phyloP scores from a whole-genome alignment of 2,888 invertebrate genomes.

The Tillus elongatus region DNA sequence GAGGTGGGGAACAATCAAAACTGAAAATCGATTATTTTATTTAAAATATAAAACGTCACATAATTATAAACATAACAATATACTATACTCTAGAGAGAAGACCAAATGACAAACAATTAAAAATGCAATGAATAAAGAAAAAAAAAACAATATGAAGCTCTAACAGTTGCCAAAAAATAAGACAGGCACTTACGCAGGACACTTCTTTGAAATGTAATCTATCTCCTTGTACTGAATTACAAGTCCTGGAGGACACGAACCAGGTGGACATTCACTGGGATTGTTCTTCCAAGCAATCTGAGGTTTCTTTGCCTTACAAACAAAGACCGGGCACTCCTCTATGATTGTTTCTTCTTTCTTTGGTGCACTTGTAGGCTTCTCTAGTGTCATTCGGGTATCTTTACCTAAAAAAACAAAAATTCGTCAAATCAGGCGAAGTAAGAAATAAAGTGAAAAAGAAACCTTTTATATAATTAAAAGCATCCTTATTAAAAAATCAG shows the following conservation, averaged over 20 bases:
- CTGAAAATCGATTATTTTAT: conserved; percentile 32
- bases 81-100: conserved; percentile 4
- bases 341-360: conserved; percentile 8
- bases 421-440: not conserved
- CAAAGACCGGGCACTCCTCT: conserved; percentile 46
- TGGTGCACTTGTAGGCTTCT: conserved; percentile 8
- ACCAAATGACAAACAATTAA: not conserved
- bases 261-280: conserved; percentile 30
- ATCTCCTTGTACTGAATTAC: not conserved
- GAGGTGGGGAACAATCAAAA: conserved; percentile 56
- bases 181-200: conserved; percentile 26
- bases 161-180: no score
- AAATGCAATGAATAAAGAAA: no score
- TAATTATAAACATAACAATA: not conserved
- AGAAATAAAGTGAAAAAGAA: not conserved
- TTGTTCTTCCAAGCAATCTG: not conserved
- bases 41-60: conserved; percentile 13
- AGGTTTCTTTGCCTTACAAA: conserved; percentile 46
- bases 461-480: no score
- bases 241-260: conserved; percentile 48
- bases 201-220: conserved; percentile 18
- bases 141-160: no score
- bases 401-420: not conserved
- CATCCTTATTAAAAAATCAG: no score
- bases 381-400: not conserved